These are phyloP conservation scores for Heteromormyrus szaboi DNA, from an alignment of 2,797 vertebrate species.

Conservation along the genomic window DNA sequence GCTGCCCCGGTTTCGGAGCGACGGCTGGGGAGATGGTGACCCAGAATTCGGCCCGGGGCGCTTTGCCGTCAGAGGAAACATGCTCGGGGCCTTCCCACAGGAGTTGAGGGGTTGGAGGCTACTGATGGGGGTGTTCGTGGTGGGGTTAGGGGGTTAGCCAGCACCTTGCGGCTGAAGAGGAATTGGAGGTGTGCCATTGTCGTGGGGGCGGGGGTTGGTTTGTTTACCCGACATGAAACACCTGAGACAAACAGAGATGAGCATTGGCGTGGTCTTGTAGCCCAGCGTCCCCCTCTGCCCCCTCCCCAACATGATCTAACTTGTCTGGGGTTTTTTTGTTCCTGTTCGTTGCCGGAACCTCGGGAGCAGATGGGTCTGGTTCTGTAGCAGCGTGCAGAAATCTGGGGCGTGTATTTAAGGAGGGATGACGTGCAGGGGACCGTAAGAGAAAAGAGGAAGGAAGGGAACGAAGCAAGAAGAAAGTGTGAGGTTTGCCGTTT, in stretches of 20 bases:
- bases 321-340: not conserved
- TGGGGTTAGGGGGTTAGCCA: not conserved
- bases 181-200: not conserved
- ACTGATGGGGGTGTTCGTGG: not conserved
- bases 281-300: not conserved
- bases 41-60: slow-evolving; percentile 50
- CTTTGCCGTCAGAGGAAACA: not conserved
- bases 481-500: not conserved
- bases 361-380: not conserved
- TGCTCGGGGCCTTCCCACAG: not conserved
- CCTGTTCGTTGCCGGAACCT: not conserved
- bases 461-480: not conserved
- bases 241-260: not conserved
- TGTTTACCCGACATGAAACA: not conserved
- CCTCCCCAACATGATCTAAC: not conserved
- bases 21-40: slow-evolving; percentile 57
- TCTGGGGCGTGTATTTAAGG: not conserved
- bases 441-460: not conserved
- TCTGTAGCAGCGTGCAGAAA: not conserved
- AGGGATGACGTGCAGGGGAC: not conserved
- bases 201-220: too few relatives aligned
- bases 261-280: not conserved
- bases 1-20: slow-evolving; percentile 51
- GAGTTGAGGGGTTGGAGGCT: not conserved
- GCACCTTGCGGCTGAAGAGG: not conserved